These are phyloP conservation scores for Ailuropoda melanoleuca DNA, from an alignment of 2,113 vertebrate genomes.

Conservation along the genomic window DNA sequence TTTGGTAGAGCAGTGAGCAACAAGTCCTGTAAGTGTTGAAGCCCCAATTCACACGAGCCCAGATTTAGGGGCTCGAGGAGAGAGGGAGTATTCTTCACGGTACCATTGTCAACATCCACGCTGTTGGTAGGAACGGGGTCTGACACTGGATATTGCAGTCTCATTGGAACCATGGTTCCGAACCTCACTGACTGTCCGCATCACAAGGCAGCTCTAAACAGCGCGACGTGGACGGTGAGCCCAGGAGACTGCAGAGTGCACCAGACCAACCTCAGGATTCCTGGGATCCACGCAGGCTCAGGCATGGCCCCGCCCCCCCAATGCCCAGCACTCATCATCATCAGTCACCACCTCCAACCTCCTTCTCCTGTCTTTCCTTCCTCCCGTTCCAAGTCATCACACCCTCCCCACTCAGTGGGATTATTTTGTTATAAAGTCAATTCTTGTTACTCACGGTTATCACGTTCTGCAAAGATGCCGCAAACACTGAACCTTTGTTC, in stretches of 20 bases:
- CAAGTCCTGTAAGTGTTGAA: background rate
- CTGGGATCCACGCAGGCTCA: rapidly evolving
- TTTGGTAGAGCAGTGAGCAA: background rate
- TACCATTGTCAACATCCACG: background rate
- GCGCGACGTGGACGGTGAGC: rapidly evolving
- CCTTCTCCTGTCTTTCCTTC: rapidly evolving
- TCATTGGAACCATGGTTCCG: background rate
- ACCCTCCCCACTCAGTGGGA: background rate
- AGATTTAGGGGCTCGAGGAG: background rate
- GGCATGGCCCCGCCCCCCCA: too few species aligned
- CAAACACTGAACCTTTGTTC: background rate
- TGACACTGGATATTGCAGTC: rapidly evolving
- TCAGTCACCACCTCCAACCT: too few species aligned
- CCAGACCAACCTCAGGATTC: background rate
- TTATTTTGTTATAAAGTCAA: background rate
- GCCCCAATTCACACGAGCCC: too few species aligned
- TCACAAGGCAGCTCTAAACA: background rate
- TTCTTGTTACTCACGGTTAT: background rate
- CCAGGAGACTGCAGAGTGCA: rapidly evolving
- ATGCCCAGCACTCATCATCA: rapidly evolving
- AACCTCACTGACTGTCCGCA: background rate
- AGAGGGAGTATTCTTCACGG: background rate
- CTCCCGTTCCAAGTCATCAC: background rate
- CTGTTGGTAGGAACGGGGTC: background rate
- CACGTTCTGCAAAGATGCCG: background rate